These are phyloP conservation scores for Zhuqinia jingwanae DNA, from an alignment of 2,888 invertebrate species.

Conservation along the genomic window DNA sequence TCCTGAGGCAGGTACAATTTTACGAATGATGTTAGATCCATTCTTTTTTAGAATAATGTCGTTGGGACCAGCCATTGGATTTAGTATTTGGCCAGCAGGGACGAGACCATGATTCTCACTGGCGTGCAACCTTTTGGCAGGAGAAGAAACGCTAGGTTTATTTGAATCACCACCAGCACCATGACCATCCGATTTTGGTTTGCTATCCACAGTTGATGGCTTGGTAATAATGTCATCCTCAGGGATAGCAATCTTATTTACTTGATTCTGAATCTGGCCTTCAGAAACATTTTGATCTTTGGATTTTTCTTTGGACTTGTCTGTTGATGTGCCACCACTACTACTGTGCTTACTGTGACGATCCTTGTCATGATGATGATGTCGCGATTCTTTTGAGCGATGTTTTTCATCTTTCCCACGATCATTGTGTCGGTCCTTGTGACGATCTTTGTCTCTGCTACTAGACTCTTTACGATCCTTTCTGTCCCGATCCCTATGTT, in stretches of 20 bases:
- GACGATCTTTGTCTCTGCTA: conserved; percentile 57
- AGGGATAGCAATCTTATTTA: neutral
- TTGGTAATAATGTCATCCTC: neutral
- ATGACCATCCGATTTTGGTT: conserved; percentile 30
- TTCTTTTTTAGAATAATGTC: conserved; percentile 78
- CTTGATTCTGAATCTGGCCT: neutral
- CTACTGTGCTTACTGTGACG: conserved; percentile 42
- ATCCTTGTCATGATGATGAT: conserved; percentile 59
- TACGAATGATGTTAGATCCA: conserved; percentile 76
- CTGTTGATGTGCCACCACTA: conserved; percentile 2
- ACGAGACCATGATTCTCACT: neutral
- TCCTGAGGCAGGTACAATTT: conserved; percentile 75
- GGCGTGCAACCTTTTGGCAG: conserved; percentile 16
- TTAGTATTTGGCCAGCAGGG: neutral
- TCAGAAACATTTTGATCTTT: conserved; percentile 39
- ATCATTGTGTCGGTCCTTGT: conserved; percentile 52
- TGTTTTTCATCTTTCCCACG: conserved; percentile 59
- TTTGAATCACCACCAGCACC: neutral
- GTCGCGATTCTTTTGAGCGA: conserved; percentile 59
- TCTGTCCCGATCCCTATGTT: conserved; percentile 51
- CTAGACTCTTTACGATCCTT: conserved; percentile 46
- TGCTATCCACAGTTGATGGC: neutral
- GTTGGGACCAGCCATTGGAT: conserved; percentile 47
- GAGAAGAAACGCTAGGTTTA: conserved; percentile 35
- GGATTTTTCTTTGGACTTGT: conserved; percentile 59